Evolutionary conservation across 1,140 invertebrate genomes (phyloP), one percentile per base, ranked within the genome.

Genomic region (Zophobas morio): DNA sequence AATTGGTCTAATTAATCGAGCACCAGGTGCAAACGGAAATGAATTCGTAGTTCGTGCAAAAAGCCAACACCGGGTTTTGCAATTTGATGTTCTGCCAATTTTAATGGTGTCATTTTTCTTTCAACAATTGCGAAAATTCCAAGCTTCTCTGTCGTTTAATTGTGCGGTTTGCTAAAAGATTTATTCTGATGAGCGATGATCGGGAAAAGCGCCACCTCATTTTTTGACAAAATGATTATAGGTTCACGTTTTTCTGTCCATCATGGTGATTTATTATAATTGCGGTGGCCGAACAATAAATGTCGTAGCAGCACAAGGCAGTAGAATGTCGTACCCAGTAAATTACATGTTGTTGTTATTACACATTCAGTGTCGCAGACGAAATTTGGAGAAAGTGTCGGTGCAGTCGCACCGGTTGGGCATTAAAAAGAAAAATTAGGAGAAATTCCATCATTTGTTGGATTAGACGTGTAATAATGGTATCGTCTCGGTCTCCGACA

Each of bases 341-440:
- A 2, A 60, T 33, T 42, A 66, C 20, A 20, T 4, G 8, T 20
- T 20, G 20, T 20, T 20, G 20, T 20, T 20, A 39, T 63, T 40
- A 40, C 57, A 20, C 20, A 20, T 51, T 20, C 4, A 51, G 49
- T 51, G 37, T 39, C 34, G 37, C 6, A 8, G 57, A 63, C 8
- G 33, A 66, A 40, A 66, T 66, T 66, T 66, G 39, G 39, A 66
- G 60, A 66, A 66, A 66, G 60, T 66, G 60, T 35, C 33, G 33
- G 54, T 4, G 33, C 32, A 2, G 32, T 8, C 3, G 6, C 20
- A 66, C 20, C 39, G 56, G 34, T 60, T 60, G 1, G 37, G 56
- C 37, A 37, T 60, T 60, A 60, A 60, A 20, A 53, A n/a, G 35
- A 66, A 66, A 66, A 66, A 46, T 66, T 46, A 46, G 39, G 39